A percentile compares a stretch with the other conserved stretches of the same genome.
These are phyloP conservation scores for Callipepla californica DNA, from an alignment of 2,113 vertebrate species.

Conservation along the genomic window DNA sequence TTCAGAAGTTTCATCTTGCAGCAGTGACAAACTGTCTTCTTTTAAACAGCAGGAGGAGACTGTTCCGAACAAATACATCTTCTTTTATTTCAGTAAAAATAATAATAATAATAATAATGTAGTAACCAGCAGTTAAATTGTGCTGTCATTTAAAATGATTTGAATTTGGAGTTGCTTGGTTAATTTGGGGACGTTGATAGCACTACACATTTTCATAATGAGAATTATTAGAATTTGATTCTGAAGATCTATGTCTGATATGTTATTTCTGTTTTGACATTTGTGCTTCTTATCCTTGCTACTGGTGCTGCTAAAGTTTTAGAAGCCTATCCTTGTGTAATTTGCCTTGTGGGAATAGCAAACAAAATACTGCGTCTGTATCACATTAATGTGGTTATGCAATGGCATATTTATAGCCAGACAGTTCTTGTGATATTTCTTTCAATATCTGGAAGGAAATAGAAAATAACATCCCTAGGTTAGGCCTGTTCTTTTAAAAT, in stretches of 20 bases:
- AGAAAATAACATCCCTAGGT: background rate
- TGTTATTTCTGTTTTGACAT: constrained; percentile 44
- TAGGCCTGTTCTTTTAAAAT: background rate
- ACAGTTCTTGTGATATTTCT: background rate
- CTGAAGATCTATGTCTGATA: background rate
- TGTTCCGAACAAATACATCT: background rate
- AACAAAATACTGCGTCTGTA: constrained; percentile 60
- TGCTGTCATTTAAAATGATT: background rate
- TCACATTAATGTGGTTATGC: constrained; percentile 60
- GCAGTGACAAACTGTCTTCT: background rate
- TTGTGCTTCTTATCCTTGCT: constrained; percentile 23
- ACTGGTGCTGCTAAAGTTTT: constrained; percentile 39
- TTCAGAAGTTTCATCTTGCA: constrained; percentile 46
- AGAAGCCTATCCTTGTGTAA: constrained; percentile 24
- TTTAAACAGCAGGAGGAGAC: constrained; percentile 14
- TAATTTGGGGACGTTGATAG: constrained; percentile 17
- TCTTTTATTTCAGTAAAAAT: constrained; percentile 15
- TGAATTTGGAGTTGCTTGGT: background rate
- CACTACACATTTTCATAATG: constrained; percentile 4
- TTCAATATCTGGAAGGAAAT: background rate
- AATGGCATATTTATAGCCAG: constrained; percentile 61
- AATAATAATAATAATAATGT: no score
- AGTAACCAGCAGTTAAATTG: background rate
- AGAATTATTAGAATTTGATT: background rate
- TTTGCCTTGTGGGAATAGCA: constrained; percentile 46